These are phyloP conservation scores for Meriones unguiculatus DNA, from an alignment of 2,113 vertebrate genomes.

Conservation along the genomic window DNA sequence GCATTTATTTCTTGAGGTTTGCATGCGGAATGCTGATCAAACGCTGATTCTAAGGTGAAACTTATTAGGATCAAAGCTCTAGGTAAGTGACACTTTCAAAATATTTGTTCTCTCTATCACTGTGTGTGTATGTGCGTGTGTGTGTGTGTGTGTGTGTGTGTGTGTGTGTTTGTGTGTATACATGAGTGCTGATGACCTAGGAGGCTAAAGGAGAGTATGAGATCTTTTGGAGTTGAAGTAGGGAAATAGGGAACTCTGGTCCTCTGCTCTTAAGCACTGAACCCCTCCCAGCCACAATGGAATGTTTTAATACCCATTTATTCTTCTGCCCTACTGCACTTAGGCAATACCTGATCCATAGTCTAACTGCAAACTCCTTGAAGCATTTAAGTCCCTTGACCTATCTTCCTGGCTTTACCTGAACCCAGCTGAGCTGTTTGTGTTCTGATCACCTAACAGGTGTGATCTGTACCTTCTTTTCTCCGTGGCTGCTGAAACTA, in stretches of 20 bases:
- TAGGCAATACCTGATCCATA: background rate
- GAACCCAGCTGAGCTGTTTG: background rate
- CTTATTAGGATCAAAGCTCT: background rate
- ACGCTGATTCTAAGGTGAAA: background rate
- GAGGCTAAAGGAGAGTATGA: background rate
- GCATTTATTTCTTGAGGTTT: background rate
- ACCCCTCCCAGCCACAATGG: background rate
- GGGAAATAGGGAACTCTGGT: background rate
- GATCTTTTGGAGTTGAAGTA: background rate
- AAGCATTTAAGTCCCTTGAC: background rate
- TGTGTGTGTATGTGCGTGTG: background rate
- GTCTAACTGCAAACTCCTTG: background rate
- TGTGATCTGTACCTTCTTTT: background rate
- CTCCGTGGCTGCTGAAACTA: background rate
- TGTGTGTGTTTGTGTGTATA: background rate
- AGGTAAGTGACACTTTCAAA: background rate
- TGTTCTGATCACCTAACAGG: conserved; percentile 24
- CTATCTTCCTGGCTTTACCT: conserved; percentile 9
- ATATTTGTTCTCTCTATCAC: background rate
- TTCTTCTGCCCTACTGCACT: background rate
- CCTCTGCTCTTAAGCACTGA: background rate
- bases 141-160: background rate
- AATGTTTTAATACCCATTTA: background rate
- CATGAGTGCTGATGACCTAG: background rate
- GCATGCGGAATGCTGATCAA: background rate